Evolutionary conservation across 2,113 vertebrate genomes (phyloP).

Genomic region (Corythoichthys intestinalis): DNA sequence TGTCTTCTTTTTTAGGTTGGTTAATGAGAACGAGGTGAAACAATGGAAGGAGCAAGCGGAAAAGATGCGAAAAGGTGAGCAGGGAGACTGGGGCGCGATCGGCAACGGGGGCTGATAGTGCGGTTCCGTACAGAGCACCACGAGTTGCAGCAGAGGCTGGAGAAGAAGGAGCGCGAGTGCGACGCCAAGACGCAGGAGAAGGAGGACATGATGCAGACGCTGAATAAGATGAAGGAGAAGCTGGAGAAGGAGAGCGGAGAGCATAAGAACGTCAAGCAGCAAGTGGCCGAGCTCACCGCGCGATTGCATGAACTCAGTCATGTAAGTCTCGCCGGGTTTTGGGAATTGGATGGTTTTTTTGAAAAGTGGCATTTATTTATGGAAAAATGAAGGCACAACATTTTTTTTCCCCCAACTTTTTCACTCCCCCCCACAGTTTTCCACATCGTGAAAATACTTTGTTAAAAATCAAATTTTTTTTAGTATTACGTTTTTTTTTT

Average conservation of each 20-base stretch:
- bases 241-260: conserved; percentile 91
- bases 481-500: no score
- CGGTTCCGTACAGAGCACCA: conserved; percentile 79
- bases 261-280: conserved; percentile 93
- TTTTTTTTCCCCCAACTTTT: no score
- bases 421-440: no score
- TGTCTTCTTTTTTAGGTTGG: conserved; percentile 77
- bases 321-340: conserved; percentile 65
- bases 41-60: conserved; percentile 99
- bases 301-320: conserved; percentile 88
- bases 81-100: background rate
- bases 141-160: conserved; percentile 92
- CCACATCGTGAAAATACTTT: no score
- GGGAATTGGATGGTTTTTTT: no score
- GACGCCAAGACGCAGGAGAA: conserved; percentile 97
- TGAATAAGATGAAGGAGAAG: conserved; percentile 99
- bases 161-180: conserved; percentile 96
- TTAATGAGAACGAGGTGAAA: conserved; percentile 99
- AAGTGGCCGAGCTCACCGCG: conserved; percentile 83
- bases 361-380: no score
- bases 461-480: no score
- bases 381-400: no score
- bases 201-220: conserved; percentile 98
- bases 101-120: background rate
- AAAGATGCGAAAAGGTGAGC: conserved; percentile 95